Conservation (phyloP, 2,797 vertebrate species). For the Hydrocynus forskahlii region DNA sequence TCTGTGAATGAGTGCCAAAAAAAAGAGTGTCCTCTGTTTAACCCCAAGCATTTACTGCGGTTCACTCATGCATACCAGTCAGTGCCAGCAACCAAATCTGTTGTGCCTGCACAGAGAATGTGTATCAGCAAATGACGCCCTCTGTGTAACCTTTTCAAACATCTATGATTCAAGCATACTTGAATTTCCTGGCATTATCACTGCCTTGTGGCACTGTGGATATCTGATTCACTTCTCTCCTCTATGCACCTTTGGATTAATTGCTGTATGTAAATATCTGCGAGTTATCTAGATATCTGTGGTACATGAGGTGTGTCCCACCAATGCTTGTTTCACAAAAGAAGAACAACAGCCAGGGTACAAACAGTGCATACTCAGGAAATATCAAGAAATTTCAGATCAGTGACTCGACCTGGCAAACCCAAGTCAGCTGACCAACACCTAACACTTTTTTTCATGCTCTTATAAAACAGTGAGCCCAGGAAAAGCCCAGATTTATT, state of each 20-base stretch:
- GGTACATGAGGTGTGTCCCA: not conserved
- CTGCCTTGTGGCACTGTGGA: not conserved
- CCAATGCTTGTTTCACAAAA: not conserved
- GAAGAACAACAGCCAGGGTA: too few relatives aligned
- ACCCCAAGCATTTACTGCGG: not conserved
- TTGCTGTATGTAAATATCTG: not conserved
- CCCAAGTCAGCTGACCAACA: not conserved
- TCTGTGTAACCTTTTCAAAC: not conserved
- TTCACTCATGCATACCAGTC: conserved; percentile 17
- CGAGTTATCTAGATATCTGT: not conserved
- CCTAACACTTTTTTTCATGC: conserved; percentile 15
- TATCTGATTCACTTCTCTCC: not conserved
- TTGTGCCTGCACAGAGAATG: not conserved
- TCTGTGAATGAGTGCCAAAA: not conserved
- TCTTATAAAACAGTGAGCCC: conserved; percentile 18
- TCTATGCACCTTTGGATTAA: not conserved
- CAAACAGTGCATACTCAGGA: conserved; percentile 12
- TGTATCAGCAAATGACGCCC: not conserved
- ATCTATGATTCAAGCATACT: not conserved
- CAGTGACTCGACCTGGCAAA: not conserved
- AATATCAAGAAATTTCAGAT: conserved; percentile 11
- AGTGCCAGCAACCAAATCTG: conserved; percentile 10
- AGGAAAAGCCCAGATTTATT: conserved; percentile 9
- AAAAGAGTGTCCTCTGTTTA: conserved; percentile 1
- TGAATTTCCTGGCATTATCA: not conserved